Evolutionary conservation across 2,113 vertebrate species (phyloP), one percentile per base, ranked within the genome.

Genomic region (Cheirogaleus medius): DNA sequence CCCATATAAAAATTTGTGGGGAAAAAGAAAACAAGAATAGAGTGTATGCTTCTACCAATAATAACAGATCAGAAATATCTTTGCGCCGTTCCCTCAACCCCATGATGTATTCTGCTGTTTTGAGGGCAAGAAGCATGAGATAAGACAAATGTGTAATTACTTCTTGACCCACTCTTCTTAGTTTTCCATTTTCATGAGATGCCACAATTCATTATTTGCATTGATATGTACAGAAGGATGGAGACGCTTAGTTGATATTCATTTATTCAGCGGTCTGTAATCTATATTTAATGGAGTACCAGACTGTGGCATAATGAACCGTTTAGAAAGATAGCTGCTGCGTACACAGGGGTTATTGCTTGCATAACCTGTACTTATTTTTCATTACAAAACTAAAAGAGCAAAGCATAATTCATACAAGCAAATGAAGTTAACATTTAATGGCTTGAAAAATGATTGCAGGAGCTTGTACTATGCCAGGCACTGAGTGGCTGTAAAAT

Each of bases 281-380:
- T 99, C 98, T 99, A 98, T 98, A 99, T 99, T 99, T 99, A 99
- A 99, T 99, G 98, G 98, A 98, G 98, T 98, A 98, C 98, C 98
- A 99, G 99, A 98, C 98, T 98, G 98, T 98, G 98, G 98, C 98
- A 99, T 99, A 99, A 99, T 99, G 99, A 98, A 99, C 98, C 97
- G 87, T 99, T 99, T 99, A 98, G 98, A 98, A 99, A 99, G 98
- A 98, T 98, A 98, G 98, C 98, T 98, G 97, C 98, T 98, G 98
- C 98, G 91, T 98, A 98, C 98, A 98, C 95, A 98, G 97, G 95
- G 98, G 98, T 99, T 99, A 99, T 99, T 99, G 98, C 99, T 99
- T 99, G 98, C 98, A 98, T 99, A 99, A 99, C 99, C 98, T 98
- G 98, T 98, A 98, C 99, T 99, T 99, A 99, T 98, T 99, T 99